A percentile compares a stretch with the other conserved stretches of the same genome.
phyloP scores from a whole-genome alignment of 2,888 invertebrate species.

The Acheta domesticus region DNA sequence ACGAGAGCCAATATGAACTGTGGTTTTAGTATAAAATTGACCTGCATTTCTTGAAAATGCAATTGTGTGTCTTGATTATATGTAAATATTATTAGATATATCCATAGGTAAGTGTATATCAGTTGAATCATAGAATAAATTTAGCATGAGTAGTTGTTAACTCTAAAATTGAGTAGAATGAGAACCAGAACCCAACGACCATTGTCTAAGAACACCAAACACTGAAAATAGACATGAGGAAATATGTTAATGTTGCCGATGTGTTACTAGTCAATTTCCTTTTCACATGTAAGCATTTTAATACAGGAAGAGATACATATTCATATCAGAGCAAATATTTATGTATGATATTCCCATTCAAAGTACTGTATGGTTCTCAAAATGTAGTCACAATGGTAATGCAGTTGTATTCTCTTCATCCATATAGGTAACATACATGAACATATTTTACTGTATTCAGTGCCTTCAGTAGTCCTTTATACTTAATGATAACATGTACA shows the following conservation, averaged over 20 bases:
- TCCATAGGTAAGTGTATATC: too few species aligned
- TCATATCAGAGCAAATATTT: neutral
- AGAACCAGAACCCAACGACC: too few species aligned
- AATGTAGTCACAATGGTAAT: neutral
- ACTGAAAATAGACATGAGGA: neutral
- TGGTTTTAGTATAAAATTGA: too few species aligned
- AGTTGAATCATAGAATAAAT: too few species aligned
- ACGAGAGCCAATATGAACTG: too few species aligned
- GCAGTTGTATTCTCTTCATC: neutral
- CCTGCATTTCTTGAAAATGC: too few species aligned
- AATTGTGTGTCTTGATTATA: too few species aligned
- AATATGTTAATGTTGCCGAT: neutral
- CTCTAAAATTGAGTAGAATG: too few species aligned
- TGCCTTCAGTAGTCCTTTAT: slow-evolving; percentile 26
- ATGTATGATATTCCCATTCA: neutral
- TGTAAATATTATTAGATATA: too few species aligned
- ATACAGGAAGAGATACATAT: neutral
- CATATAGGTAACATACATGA: slow-evolving; percentile 3
- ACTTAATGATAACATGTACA: neutral
- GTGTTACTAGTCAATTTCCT: slow-evolving; percentile 6
- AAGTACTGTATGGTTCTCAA: neutral
- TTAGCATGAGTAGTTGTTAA: too few species aligned
- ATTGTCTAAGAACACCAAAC: neutral
- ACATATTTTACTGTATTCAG: slow-evolving; percentile 23
- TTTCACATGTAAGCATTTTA: neutral